Conservation (phyloP, 2,113 vertebrate species). For the Notothenia rossii region DNA sequence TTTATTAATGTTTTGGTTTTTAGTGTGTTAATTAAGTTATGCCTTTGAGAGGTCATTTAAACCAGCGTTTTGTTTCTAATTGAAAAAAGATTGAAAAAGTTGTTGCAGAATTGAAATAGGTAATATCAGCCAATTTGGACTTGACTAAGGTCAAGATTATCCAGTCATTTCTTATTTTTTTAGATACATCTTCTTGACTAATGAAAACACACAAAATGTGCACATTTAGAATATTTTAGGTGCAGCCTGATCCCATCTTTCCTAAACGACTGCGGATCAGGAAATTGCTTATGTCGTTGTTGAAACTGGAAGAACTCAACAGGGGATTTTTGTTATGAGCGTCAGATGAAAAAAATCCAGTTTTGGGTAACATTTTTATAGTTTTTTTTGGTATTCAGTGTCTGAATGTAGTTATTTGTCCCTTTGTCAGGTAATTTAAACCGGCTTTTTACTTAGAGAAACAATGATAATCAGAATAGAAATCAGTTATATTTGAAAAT, state of each 20-base stretch:
- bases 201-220: constrained; percentile 26
- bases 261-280: not conserved
- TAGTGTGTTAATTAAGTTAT: not conserved
- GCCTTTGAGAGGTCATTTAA: not conserved
- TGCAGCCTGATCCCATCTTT: constrained; percentile 1
- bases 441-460: too few species aligned
- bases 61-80: not conserved
- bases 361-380: too few species aligned
- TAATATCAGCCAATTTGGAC: not conserved
- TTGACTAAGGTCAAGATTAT: not conserved
- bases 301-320: constrained; percentile 45
- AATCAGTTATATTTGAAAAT: not conserved
- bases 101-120: not conserved
- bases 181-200: not conserved
- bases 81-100: not conserved
- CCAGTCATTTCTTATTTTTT: not conserved
- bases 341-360: too few species aligned
- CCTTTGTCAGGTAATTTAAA: too few species aligned
- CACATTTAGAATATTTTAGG: constrained; percentile 18
- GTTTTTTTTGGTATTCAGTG: too few species aligned
- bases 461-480: not conserved
- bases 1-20: not conserved
- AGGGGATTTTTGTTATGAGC: not conserved
- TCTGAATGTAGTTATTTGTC: too few species aligned
- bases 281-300: constrained; percentile 17